Base-by-base conservation (phyloP, 2,113 vertebrate species). In the Hyaena hyaena region DNA sequence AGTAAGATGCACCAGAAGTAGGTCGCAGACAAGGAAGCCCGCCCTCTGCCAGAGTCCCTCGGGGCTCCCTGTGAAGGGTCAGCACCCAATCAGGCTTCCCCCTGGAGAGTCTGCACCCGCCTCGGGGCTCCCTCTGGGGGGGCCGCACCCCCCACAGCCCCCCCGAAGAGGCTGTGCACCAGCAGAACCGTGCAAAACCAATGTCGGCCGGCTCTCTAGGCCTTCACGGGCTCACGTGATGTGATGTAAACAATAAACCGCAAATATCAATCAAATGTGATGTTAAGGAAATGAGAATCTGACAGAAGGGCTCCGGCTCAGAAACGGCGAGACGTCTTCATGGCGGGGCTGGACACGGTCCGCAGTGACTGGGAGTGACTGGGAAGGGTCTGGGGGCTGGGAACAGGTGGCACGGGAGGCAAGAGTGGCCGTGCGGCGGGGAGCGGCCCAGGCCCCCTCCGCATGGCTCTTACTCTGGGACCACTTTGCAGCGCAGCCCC, bases 91-190 rank as follows among this genome's bases (percentile, higher is more conserved):
- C 39, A 39, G 39, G 39, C 39, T 39, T 39, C 39, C 39, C 39
- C 39, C 39, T 39, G 39, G 39, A 39, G 39, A 39, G 39, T 50
- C 53, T 55, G 53, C 53, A 17, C 15, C 53, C 15, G 15, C 50
- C 50, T 50, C 12, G 12, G 50, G 50, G 50, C 50, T 50, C 45
- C 39, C 21, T 33, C 28, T 0, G 33, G 28, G 48, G 48, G 24
- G 19, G 17, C 5, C 6, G 0, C 11, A 0, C 0, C 4, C 0
- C 1, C 1, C 10, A 6, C 0, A 1, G 1, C 2, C 2, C 28
- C 1, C 50, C 50, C 0, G 6, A 24, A 71, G 77, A 50, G 65
- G 55, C 21, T 24, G 58, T 0, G 31, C 14, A 4, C 28, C 7
- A 12, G 15, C 11, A 55, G 9, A 61, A 7, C 23, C 9, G 0